phyloP scores from a whole-genome alignment of 2,797 vertebrate species.

The Chromis chromis region DNA sequence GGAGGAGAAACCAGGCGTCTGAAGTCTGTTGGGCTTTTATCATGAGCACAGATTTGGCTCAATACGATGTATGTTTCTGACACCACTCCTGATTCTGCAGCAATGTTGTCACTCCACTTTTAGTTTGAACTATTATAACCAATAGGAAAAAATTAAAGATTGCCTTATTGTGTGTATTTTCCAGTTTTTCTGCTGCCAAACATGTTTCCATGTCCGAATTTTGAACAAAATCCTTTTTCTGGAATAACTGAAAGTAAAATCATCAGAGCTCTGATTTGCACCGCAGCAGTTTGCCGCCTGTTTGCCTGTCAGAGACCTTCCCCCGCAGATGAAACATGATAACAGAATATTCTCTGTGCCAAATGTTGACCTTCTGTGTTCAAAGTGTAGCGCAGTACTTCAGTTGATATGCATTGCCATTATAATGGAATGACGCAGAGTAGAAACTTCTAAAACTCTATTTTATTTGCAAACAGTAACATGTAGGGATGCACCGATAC shows the following conservation, averaged over 20 bases:
- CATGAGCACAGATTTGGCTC: slow-evolving; percentile 11
- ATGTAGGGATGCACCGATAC: slow-evolving; percentile 71
- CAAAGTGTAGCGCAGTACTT: slow-evolving; percentile 48
- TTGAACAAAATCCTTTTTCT: slow-evolving; percentile 10
- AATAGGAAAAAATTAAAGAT: not conserved
- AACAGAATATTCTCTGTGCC: slow-evolving; percentile 41
- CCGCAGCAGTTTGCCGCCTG: not conserved
- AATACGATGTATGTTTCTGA: slow-evolving; percentile 26
- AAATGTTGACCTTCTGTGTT: slow-evolving; percentile 49
- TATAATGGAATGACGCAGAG: slow-evolving; percentile 52
- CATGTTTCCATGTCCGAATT: slow-evolving; percentile 21
- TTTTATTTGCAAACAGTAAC: slow-evolving; percentile 61
- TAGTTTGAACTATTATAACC: slow-evolving; percentile 21
- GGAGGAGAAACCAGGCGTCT: slow-evolving; percentile 32
- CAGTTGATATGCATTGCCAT: slow-evolving; percentile 44
- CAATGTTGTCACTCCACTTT: slow-evolving; percentile 15
- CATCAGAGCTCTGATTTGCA: slow-evolving; percentile 3
- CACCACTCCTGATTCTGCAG: slow-evolving; percentile 15
- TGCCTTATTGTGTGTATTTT: slow-evolving; percentile 25
- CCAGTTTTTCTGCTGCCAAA: slow-evolving; percentile 3
- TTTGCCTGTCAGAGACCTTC: slow-evolving; percentile 42
- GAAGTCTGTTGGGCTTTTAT: slow-evolving; percentile 6
- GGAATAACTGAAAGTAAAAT: slow-evolving; percentile 23
- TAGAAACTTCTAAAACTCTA: slow-evolving; percentile 61
- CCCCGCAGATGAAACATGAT: slow-evolving; percentile 51